Percentiles rank a stretch among this genome's conserved stretches.
These are phyloP conservation scores for Caerostris darwini DNA, from an alignment of 1,140 invertebrate genomes.

Conservation along the genomic window DNA sequence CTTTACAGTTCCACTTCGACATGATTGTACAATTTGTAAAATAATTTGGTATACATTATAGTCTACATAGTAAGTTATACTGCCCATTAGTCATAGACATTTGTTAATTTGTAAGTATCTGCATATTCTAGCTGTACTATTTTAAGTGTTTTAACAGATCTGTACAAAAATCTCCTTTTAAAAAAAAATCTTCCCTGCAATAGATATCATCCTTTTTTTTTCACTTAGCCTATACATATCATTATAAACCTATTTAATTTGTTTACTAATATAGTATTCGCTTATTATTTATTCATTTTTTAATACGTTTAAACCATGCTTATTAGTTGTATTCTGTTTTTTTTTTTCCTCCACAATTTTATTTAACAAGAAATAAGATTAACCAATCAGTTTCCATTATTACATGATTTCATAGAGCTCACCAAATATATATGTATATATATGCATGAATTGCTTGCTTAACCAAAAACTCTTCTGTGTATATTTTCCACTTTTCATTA, in stretches of 20 bases:
- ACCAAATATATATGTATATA: constrained; percentile 40
- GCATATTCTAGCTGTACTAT: neutral
- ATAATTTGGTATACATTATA: neutral
- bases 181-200: neutral
- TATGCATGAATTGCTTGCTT: constrained; percentile 66
- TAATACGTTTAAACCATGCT: neutral
- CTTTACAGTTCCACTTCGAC: neutral
- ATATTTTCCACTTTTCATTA: neutral
- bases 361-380: neutral
- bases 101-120: neutral
- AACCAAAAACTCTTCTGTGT: neutral
- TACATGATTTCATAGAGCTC: constrained; percentile 69
- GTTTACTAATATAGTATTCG: neutral
- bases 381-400: neutral
- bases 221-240: neutral
- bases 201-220: neutral
- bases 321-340: neutral
- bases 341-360: neutral
- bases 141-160: neutral
- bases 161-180: neutral
- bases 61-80: neutral
- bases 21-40: neutral
- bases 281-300: neutral
- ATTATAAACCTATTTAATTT: neutral
- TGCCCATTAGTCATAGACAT: neutral